Percentiles rank a stretch among this genome's conserved stretches.
These are phyloP conservation scores for Olivierus martensii DNA, from an alignment of 1,140 invertebrate genomes.

Conservation along the genomic window DNA sequence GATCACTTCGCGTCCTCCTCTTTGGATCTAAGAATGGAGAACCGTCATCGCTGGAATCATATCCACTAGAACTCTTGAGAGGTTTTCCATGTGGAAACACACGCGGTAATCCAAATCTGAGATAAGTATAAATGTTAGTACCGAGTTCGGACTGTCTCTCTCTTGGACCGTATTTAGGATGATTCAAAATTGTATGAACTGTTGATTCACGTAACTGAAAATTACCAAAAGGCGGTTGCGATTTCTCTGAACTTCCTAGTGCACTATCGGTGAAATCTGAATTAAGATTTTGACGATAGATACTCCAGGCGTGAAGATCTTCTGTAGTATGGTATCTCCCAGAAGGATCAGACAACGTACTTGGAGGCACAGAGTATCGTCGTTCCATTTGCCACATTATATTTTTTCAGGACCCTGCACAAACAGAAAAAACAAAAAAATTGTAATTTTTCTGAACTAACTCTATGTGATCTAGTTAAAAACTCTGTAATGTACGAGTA, in stretches of 20 bases:
- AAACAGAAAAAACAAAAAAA: too few relatives aligned
- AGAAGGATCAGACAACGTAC: slow-evolving; percentile 14
- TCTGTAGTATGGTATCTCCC: slow-evolving; percentile 42
- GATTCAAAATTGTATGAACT: slow-evolving; percentile 82
- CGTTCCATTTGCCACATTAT: slow-evolving; percentile 36
- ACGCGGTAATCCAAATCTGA: slow-evolving; percentile 80
- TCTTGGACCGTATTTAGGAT: slow-evolving; percentile 40
- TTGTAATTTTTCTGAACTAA: too few relatives aligned
- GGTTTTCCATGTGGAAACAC: slow-evolving; percentile 62
- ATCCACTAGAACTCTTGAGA: slow-evolving; percentile 61
- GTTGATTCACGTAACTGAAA: slow-evolving; percentile 83
- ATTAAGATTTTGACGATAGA: slow-evolving; percentile 89
- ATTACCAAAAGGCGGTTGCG: slow-evolving; percentile 43
- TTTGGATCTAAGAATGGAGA: slow-evolving; percentile 17
- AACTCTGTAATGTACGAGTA: too few relatives aligned
- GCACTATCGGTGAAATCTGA: slow-evolving; percentile 90
- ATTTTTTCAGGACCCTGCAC: too few relatives aligned
- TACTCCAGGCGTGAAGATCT: slow-evolving; percentile 89
- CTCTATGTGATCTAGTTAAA: too few relatives aligned
- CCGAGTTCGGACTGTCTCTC: slow-evolving; percentile 54
- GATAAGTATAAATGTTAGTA: slow-evolving; percentile 79
- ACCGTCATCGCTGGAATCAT: slow-evolving; percentile 60
- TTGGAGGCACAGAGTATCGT: slow-evolving; percentile 58
- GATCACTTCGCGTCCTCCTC: slow-evolving; percentile 48
- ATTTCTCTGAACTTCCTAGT: slow-evolving; percentile 50